Evolutionary conservation across 2,113 vertebrate genomes (phyloP).

Genomic region (Montifringilla adamsi): DNA sequence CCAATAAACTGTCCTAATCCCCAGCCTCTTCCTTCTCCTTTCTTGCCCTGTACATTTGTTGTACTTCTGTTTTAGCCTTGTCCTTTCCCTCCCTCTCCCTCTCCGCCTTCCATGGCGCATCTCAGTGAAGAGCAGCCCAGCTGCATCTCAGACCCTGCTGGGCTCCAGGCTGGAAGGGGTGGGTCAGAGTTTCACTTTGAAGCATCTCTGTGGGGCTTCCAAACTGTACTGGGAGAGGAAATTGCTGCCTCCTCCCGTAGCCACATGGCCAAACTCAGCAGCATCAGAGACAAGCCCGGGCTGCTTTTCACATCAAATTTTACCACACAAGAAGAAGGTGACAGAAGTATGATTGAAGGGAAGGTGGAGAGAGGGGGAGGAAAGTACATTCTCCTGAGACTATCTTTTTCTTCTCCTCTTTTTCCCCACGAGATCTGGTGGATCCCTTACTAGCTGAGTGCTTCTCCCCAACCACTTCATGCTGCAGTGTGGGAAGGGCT

Average conservation of each 20-base stretch:
- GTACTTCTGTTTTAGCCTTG: neutral
- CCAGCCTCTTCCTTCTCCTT: neutral
- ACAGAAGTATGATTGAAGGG: neutral
- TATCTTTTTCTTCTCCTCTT: neutral
- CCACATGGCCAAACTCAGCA: slow-evolving; percentile 16
- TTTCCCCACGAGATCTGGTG: rapidly evolving
- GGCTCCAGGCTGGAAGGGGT: neutral
- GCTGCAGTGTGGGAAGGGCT: neutral
- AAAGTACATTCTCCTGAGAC: neutral
- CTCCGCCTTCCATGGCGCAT: neutral
- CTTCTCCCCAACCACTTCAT: neutral
- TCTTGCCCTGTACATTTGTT: neutral
- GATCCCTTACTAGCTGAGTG: neutral
- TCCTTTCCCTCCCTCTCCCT: neutral
- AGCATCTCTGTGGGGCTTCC: neutral
- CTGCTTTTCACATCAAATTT: slow-evolving; percentile 22
- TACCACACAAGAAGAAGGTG: slow-evolving; percentile 33
- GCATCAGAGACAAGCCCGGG: neutral
- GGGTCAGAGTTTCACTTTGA: slow-evolving; percentile 24
- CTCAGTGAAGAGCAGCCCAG: neutral
- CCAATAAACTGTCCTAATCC: neutral
- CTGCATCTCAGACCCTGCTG: slow-evolving; percentile 22
- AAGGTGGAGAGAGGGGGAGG: neutral
- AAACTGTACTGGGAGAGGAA: slow-evolving; percentile 12
- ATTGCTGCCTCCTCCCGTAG: slow-evolving; percentile 14